Evolutionary conservation across 2,113 vertebrate genomes (phyloP), one percentile per base, ranked within the genome.

Genomic region (Apus apus): DNA sequence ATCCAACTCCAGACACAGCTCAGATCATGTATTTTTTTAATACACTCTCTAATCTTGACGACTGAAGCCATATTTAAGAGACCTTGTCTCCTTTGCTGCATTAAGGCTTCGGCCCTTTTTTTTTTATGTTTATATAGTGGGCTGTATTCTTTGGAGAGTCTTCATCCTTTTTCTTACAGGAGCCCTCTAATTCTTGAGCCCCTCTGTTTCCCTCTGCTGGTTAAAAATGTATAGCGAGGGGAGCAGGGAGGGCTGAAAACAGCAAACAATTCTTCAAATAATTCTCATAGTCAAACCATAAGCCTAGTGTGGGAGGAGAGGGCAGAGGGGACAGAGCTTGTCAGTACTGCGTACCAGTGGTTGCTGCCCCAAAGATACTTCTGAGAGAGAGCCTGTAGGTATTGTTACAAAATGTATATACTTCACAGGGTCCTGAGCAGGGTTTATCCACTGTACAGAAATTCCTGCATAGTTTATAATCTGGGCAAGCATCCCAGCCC

Each of bases 401-500:
- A 71, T 34, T 38, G 23, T 84, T 80, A 81, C 36, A 90, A 77
- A 80, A 71, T 7, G 43, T 36, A 43, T 77, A 6, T 64, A 30
- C 30, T 86, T 81, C 1, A 1, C n/a, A 36, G 62, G 66, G 81
- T 91, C 70, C 87, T 85, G 80, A 5, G 1, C 58, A 58, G 74
- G 27, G 50, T 94, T 95, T 92, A 96, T 95, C 84, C 82, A 45
- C 74, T 50, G 80, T 61, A 40, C 62, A 87, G 77, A 91, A 94
- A 96, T 93, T 95, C 87, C 74, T 54, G 70, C 71, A 78, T 34
- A 70, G 62, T 82, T 95, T 94, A 91, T 71, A 76, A 87, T 87
- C 87, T 89, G 87, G 77, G 91, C 87, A 96, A 91, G 67, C 88
- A 62, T 93, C 92, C 88, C 95, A 95, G 70, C 30, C n/a, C 30